Conservation (phyloP, 2,888 invertebrate species). For the Amiota minor region DNA sequence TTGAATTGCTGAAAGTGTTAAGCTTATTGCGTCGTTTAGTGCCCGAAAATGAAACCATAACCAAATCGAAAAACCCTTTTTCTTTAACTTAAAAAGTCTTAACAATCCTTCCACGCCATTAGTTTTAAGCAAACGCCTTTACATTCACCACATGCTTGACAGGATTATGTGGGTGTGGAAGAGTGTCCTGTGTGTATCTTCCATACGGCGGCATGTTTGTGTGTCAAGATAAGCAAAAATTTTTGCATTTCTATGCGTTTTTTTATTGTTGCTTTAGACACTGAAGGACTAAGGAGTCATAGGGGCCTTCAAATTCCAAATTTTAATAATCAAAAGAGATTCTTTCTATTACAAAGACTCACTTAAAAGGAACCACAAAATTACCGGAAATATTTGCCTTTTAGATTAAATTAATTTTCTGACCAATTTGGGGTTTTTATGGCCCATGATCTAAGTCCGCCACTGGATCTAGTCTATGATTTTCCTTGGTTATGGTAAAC, state of each 20-base stretch:
- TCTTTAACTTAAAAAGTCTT: background rate
- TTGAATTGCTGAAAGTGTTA: conserved; percentile 49
- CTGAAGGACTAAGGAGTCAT: no score
- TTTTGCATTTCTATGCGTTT: conserved; percentile 16
- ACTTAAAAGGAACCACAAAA: no score
- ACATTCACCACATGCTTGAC: conserved; percentile 14
- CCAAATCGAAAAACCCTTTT: background rate
- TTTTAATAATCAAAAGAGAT: no score
- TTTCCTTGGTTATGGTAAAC: background rate
- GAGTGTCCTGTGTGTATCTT: conserved; percentile 41
- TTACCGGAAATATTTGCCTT: no score
- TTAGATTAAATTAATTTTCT: no score
- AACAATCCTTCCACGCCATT: conserved; percentile 26
- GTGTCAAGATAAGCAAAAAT: background rate
- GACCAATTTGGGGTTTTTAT: no score
- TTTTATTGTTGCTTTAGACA: background rate
- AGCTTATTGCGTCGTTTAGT: conserved; percentile 64
- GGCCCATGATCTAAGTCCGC: no score
- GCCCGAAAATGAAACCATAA: background rate
- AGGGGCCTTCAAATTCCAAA: no score
- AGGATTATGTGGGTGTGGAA: conserved; percentile 14
- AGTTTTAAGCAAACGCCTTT: conserved; percentile 43
- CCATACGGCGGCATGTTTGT: conserved; percentile 41
- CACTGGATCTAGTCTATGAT: background rate
- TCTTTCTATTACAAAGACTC: no score